Evolutionary conservation across 2,888 invertebrate species (phyloP).

Genomic region (Hipparchia sbordonii): DNA sequence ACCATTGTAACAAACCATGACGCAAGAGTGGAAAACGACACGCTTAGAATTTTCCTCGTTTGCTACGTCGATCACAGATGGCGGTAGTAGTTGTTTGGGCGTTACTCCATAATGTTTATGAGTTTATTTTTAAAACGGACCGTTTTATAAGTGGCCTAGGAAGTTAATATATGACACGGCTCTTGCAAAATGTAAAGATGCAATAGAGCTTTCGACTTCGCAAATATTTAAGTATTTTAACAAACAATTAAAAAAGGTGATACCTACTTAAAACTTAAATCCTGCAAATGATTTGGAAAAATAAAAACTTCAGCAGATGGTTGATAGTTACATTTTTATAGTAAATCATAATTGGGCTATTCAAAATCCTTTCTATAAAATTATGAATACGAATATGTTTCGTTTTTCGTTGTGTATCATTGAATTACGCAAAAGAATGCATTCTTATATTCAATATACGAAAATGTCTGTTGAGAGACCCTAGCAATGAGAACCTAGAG

Average conservation of each 20-base stretch:
- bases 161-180: constrained; percentile 62
- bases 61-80: constrained; percentile 54
- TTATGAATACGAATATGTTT: too few species aligned
- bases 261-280: neutral
- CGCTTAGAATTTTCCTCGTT: constrained; percentile 55
- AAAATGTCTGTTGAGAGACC: too few species aligned
- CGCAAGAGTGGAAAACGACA: constrained; percentile 46
- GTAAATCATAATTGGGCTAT: too few species aligned
- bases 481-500: too few species aligned
- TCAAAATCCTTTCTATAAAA: too few species aligned
- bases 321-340: too few species aligned
- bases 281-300: neutral
- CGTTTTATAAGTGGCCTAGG: constrained; percentile 78
- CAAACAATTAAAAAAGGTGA: neutral
- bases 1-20: constrained; percentile 43
- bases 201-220: constrained; percentile 52
- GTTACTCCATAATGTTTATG: constrained; percentile 46
- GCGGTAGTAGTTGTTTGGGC: constrained; percentile 47
- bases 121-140: constrained; percentile 76
- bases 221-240: constrained; percentile 29
- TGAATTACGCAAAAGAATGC: too few species aligned
- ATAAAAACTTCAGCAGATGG: neutral
- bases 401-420: too few species aligned
- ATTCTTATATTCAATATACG: too few species aligned
- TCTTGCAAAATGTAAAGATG: constrained; percentile 54